These are phyloP conservation scores for Gnatocerus cornutus DNA, from an alignment of 2,888 invertebrate genomes.

Conservation along the genomic window DNA sequence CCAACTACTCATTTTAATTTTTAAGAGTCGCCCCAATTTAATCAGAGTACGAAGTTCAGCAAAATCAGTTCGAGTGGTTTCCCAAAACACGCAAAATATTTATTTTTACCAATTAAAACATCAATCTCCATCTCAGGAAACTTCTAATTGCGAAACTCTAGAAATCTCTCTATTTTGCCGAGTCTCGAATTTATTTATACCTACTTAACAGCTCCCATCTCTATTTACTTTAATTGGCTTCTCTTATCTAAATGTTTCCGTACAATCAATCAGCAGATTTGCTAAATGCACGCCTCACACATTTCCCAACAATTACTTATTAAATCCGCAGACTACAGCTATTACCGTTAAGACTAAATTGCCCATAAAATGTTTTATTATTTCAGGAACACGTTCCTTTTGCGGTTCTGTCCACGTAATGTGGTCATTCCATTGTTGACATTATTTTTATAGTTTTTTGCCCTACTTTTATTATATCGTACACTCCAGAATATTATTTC, in stretches of 20 bases:
- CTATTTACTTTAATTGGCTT: neutral
- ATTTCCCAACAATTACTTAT: neutral
- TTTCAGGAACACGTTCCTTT: neutral
- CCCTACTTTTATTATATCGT: neutral
- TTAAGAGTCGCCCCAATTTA: no score
- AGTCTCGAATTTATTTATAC: neutral
- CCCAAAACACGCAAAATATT: no score
- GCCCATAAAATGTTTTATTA: conserved; percentile 3
- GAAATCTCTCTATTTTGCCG: neutral
- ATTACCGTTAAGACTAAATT: neutral
- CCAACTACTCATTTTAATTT: no score
- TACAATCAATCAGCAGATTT: neutral
- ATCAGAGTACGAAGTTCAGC: no score
- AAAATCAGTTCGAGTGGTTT: no score
- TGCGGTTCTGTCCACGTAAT: neutral
- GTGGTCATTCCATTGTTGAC: neutral
- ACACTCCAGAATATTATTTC: neutral
- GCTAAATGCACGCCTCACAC: neutral
- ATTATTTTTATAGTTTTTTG: neutral
- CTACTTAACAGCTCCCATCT: neutral
- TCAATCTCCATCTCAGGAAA: no score
- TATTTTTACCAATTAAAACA: no score
- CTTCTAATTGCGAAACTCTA: no score
- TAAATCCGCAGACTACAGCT: neutral
- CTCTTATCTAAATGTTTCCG: neutral